Evolutionary conservation across 92 coral and sea anemone species (phyloP).

Genomic region (Epizoanthus rinbou): DNA sequence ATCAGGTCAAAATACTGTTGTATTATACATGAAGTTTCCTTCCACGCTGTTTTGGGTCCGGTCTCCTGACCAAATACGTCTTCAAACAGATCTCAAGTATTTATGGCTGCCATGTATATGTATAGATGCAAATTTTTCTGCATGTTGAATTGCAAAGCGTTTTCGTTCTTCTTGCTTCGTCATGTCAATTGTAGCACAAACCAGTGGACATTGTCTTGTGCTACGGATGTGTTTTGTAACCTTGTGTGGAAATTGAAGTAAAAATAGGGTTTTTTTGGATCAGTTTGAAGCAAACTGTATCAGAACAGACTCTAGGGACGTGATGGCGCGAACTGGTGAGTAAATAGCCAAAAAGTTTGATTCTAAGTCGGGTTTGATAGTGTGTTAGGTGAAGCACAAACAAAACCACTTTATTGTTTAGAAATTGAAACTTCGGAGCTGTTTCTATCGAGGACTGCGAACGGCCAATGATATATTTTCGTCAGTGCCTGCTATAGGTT

Average conservation of each 20-base stretch:
- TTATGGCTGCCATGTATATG: constrained; percentile 96
- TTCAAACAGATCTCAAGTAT: constrained; percentile 86
- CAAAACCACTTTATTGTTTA: not conserved
- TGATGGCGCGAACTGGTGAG: constrained; percentile 42
- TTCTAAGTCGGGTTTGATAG: constrained; percentile 31
- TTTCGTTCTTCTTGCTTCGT: constrained; percentile 60
- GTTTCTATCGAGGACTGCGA: not conserved
- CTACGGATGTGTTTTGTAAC: constrained; percentile 20
- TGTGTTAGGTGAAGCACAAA: constrained; percentile 25
- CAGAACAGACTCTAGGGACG: constrained; percentile 9
- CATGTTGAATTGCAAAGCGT: constrained; percentile 98
- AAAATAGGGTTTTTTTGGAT: not conserved
- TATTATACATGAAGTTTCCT: constrained; percentile 26
- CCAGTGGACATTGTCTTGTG: constrained; percentile 34
- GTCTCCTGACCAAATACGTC: constrained; percentile 65
- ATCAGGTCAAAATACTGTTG: constrained; percentile 4
- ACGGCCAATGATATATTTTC: not conserved
- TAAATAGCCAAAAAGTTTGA: constrained; percentile 32
- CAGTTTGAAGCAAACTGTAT: constrained; percentile 12
- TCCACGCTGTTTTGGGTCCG: constrained; percentile 37
- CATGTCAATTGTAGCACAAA: constrained; percentile 38
- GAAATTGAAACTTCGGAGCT: not conserved
- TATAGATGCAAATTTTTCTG: constrained; percentile 98
- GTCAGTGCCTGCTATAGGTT: not conserved
- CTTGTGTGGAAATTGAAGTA: not conserved